Base-by-base conservation (phyloP, 2,888 invertebrate genomes). In the Epirrhoe tristata region DNA sequence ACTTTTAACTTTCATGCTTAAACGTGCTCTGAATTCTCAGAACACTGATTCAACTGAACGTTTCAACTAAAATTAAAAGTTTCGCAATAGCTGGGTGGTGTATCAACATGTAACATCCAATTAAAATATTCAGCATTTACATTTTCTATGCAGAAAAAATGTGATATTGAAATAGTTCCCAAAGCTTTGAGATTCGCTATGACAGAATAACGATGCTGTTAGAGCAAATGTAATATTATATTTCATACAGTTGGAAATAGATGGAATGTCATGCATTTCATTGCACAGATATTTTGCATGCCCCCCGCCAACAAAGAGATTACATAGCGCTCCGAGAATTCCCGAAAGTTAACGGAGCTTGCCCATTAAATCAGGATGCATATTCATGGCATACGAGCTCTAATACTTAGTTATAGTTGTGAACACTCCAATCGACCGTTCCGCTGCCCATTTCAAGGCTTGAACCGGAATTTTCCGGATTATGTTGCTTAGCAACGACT, bases 401-500 rank as follows among this genome's bases (percentile, higher is more conserved):
- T 31, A 60, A 43, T 48, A 55, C 61, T 24, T 54, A 54, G 48
- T 48, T 46, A 50, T 53, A 31, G 34, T 56, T 8, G 10, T 51
- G 14, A 36, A 24, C 31, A 34, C 50, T 46, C 48, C 58, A n/a
- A 64, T 58, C 54, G 58, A 16, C 58, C 64, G 51, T 55, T 59
- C 39, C 12, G 31, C 17, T 62, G 58, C 50, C 59, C 50, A 51
- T 59, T 67, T 51, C 16, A 56, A 36, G 59, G 16, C 58, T 58
- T 54, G 51, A 63, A 59, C 17, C 31, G 39, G 59, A 52, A 36
- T 63, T 63, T 63, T 60, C 63, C 52, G 53, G 63, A 59, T 67
- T 63, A 67, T 32, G 59, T 60, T 63, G 53, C 56, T 63, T 52
- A 59, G 67, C 67, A 58, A 67, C 59, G 46, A 54, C 16, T 55